Conservation (phyloP, 2,797 vertebrate species). For the Carduelis carduelis region DNA sequence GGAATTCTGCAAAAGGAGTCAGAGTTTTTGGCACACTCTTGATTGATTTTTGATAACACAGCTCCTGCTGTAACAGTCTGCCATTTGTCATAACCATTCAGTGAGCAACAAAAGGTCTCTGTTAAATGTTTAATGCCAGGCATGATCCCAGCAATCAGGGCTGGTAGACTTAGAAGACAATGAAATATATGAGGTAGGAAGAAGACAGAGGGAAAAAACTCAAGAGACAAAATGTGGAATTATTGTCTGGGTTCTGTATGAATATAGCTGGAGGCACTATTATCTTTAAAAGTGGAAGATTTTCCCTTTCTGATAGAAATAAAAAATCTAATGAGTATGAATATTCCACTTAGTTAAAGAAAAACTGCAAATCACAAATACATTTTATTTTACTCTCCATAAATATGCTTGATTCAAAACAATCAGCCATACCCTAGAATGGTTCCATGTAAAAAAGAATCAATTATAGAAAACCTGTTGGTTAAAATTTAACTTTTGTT, state of each 20-base stretch:
- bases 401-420: not conserved
- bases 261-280: not conserved
- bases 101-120: slow-evolving; percentile 36
- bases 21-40: not conserved
- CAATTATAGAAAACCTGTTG: not conserved
- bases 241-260: not conserved
- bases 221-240: not conserved
- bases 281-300: not conserved
- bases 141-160: not conserved
- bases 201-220: not conserved
- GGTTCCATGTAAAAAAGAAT: not conserved
- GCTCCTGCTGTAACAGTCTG: slow-evolving; percentile 30
- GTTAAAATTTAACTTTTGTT: not conserved
- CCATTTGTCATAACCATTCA: not conserved
- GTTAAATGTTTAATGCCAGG: not conserved
- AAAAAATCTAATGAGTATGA: not conserved
- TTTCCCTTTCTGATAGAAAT: not conserved
- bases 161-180: not conserved
- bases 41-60: slow-evolving; percentile 32
- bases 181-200: not conserved
- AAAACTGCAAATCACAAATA: not conserved
- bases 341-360: not conserved
- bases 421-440: not conserved
- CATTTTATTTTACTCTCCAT: not conserved
- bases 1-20: not conserved